Percentiles rank a stretch among this genome's conserved stretches.
These are phyloP conservation scores for Mus minutoides DNA, from an alignment of 2,797 vertebrate species.

Conservation along the genomic window DNA sequence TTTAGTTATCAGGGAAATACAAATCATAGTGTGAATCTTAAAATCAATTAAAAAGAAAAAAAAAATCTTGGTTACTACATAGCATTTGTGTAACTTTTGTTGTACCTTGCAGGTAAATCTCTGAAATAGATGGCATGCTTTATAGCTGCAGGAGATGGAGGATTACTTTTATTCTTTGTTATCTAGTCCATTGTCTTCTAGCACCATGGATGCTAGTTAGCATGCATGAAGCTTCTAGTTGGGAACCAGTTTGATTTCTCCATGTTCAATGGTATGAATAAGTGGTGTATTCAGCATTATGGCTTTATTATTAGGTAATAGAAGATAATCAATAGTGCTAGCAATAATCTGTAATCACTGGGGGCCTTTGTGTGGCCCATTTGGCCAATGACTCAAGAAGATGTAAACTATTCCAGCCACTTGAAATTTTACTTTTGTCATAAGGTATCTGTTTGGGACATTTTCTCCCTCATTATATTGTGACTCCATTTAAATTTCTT, in stretches of 20 bases:
- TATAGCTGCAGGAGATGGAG: no score
- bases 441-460: no score
- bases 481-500: background rate
- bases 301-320: background rate
- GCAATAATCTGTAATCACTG: background rate
- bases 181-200: background rate
- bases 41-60: no score
- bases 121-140: background rate
- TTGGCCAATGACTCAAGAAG: background rate
- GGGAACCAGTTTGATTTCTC: background rate
- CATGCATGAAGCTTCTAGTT: background rate
- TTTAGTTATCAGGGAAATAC: no score
- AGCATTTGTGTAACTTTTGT: background rate
- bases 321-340: background rate
- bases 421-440: background rate
- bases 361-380: background rate
- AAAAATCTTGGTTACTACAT: background rate
- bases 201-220: background rate
- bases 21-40: background rate
- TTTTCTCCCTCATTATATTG: background rate
- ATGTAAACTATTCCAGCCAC: background rate
- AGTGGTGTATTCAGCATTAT: background rate
- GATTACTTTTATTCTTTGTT: background rate
- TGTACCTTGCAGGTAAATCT: no score
- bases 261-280: background rate